phyloP scores from a whole-genome alignment of 2,797 vertebrate genomes.

The Tolypeutes matacus region DNA sequence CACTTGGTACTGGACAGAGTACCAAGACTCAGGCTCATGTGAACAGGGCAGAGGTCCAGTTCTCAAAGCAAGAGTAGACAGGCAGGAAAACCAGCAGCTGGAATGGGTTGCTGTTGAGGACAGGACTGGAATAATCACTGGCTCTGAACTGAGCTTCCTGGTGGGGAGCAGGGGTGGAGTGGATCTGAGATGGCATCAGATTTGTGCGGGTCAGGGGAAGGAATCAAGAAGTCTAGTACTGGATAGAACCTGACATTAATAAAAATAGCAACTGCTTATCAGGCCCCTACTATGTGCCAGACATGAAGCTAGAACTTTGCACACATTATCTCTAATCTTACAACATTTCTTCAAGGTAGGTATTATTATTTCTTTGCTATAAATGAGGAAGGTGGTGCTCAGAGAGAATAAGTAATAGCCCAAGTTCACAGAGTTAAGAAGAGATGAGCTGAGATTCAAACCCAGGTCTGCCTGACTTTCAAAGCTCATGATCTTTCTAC shows the following conservation, averaged over 20 bases:
- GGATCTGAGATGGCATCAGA: neutral
- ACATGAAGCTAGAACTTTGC: neutral
- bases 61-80: neutral
- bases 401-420: neutral
- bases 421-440: neutral
- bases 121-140: neutral
- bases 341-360: neutral
- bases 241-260: neutral
- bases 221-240: neutral
- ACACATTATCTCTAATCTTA: neutral
- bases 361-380: neutral
- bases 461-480: neutral
- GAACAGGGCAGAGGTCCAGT: neutral
- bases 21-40: neutral
- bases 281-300: neutral
- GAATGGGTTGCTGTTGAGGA: neutral
- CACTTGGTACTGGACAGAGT: neutral
- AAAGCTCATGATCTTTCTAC: neutral
- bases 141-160: neutral
- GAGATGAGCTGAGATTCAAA: neutral
- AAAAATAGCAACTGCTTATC: neutral
- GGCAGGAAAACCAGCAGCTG: neutral
- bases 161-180: neutral
- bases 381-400: neutral
- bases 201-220: neutral